Conservation (phyloP, 2,888 invertebrate genomes). For the Lycaena phlaeas region DNA sequence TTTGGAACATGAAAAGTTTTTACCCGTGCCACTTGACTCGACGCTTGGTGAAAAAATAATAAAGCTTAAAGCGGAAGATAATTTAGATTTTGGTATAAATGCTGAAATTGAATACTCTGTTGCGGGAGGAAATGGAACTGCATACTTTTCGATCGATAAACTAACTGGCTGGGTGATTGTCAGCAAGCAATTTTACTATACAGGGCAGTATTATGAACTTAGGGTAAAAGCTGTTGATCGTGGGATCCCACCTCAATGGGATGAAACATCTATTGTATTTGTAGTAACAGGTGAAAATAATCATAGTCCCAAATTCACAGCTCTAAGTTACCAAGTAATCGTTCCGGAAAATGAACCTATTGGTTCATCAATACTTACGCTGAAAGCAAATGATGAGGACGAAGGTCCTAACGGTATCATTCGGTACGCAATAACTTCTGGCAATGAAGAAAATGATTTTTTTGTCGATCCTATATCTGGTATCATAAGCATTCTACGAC, state of each 20-base stretch:
- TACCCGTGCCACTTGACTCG: conserved; percentile 87
- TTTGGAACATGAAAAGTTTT: conserved; percentile 79
- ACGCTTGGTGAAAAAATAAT: conserved; percentile 80
- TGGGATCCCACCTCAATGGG: conserved; percentile 89
- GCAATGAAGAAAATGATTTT: conserved; percentile 87
- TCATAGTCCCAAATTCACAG: conserved; percentile 86
- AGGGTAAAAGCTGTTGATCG: conserved; percentile 85
- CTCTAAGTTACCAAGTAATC: conserved; percentile 88
- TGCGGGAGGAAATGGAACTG: conserved; percentile 82
- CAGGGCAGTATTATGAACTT: conserved; percentile 78
- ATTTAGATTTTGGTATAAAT: conserved; percentile 88
- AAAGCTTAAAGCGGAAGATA: conserved; percentile 82
- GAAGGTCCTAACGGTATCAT: conserved; percentile 92
- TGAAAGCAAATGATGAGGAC: conserved; percentile 89
- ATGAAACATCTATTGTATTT: conserved; percentile 80
- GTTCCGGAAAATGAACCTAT: conserved; percentile 93
- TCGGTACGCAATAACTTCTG: conserved; percentile 86
- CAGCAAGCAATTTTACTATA: conserved; percentile 68
- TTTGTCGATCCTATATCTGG: conserved; percentile 84
- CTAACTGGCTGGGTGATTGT: conserved; percentile 88
- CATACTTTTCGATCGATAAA: conserved; percentile 81
- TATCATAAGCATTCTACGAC: conserved; percentile 82
- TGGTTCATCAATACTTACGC: conserved; percentile 87
- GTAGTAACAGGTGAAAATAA: conserved; percentile 90
- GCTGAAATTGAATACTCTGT: conserved; percentile 88